phyloP scores from a whole-genome alignment of 2,888 invertebrate species.

The Cheilosia variabilis region DNA sequence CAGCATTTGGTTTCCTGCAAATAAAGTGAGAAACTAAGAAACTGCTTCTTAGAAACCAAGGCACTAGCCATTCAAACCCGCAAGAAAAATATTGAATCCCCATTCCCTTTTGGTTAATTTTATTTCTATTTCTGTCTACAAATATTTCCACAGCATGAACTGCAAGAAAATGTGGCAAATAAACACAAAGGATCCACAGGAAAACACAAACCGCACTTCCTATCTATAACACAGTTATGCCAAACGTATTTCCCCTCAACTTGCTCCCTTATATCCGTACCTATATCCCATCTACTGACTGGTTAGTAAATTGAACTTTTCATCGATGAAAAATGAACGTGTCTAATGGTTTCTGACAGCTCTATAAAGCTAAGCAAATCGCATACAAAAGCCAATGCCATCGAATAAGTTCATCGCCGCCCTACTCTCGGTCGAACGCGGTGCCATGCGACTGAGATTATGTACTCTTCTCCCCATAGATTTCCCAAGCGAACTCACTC shows the following conservation, averaged over 20 bases:
- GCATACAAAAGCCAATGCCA: slow-evolving; percentile 63
- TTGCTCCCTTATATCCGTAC: background rate
- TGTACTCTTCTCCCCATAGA: slow-evolving; percentile 31
- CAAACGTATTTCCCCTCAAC: slow-evolving; percentile 15
- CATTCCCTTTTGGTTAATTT: no score
- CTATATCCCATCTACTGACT: slow-evolving; percentile 6
- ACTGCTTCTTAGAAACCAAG: no score
- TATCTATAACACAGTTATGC: slow-evolving; percentile 14
- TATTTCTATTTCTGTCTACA: no score
- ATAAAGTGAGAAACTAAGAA: no score
- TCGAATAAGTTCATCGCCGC: slow-evolving; percentile 46
- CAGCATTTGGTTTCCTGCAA: no score
- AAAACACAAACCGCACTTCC: slow-evolving; percentile 8
- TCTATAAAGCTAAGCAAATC: slow-evolving; percentile 72
- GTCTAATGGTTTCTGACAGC: slow-evolving; percentile 71
- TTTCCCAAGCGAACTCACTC: slow-evolving; percentile 48
- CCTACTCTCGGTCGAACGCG: slow-evolving; percentile 31
- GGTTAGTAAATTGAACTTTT: slow-evolving; percentile 67
- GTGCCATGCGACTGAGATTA: slow-evolving; percentile 54
- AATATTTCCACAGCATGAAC: slow-evolving; percentile 8
- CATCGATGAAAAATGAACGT: slow-evolving; percentile 73
- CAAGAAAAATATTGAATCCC: no score
- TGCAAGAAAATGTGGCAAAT: background rate
- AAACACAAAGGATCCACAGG: background rate
- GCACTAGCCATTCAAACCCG: no score